phyloP scores from a whole-genome alignment of 2,113 vertebrate genomes.

The Anoura caudifer region DNA sequence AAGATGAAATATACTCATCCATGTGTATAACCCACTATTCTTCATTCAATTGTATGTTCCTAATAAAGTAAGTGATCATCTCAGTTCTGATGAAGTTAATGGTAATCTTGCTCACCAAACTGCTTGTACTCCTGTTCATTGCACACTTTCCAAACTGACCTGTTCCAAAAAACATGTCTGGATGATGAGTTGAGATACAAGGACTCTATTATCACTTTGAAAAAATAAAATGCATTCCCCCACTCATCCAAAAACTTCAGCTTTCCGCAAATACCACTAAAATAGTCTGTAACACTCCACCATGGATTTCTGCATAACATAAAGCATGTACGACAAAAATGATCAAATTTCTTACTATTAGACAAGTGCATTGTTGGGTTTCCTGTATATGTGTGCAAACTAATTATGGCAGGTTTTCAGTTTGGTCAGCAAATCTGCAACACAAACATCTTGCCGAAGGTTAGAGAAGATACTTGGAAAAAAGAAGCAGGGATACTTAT shows the following conservation, averaged over 20 bases:
- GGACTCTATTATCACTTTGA: background rate
- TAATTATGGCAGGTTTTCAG: background rate
- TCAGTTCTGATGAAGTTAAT: background rate
- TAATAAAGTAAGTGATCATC: background rate
- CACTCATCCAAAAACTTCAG: background rate
- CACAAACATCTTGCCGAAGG: background rate
- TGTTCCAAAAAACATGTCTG: background rate
- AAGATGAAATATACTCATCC: background rate
- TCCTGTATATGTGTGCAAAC: background rate
- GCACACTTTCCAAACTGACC: background rate
- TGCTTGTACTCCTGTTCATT: background rate
- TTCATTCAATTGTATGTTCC: background rate
- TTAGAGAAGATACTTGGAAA: background rate
- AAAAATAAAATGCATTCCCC: background rate
- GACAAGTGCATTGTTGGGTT: background rate
- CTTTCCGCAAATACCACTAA: background rate
- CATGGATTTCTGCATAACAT: background rate
- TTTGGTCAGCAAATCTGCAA: background rate
- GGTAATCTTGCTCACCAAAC: background rate
- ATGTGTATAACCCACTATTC: background rate
- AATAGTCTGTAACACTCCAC: background rate
- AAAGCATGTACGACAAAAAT: background rate
- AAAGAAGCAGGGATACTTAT: background rate
- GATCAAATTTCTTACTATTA: background rate
- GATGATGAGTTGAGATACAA: background rate